These are phyloP conservation scores for Hippolais icterina DNA, from an alignment of 2,113 vertebrate genomes.

Conservation along the genomic window DNA sequence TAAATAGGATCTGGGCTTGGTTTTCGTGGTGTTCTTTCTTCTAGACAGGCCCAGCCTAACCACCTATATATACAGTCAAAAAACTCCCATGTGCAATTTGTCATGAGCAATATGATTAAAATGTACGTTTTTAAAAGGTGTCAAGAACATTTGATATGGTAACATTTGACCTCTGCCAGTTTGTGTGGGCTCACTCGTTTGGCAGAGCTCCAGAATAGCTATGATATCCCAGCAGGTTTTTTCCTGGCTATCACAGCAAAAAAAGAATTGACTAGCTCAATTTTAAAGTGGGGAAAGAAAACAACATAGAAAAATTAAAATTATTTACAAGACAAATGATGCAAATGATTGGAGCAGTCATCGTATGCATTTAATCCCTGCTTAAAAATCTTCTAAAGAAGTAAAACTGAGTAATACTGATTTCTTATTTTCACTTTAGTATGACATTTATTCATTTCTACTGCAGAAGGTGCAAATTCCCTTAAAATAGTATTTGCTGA, in stretches of 20 bases:
- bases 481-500: slow-evolving; percentile 9
- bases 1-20: background rate
- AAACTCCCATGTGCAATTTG: background rate
- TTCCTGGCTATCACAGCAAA: background rate
- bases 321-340: background rate
- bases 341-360: background rate
- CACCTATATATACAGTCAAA: background rate
- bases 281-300: background rate
- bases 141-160: background rate
- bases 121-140: background rate
- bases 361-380: background rate
- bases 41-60: background rate
- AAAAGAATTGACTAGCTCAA: background rate
- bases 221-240: background rate
- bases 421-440: background rate
- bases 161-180: background rate
- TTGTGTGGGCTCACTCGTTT: background rate
- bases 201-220: background rate
- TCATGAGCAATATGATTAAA: background rate
- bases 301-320: background rate
- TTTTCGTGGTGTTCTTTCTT: background rate
- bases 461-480: background rate
- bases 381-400: background rate
- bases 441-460: background rate
- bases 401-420: background rate